Evolutionary conservation across 1,140 invertebrate species (phyloP).

Genomic region (Bombus pascuorum): DNA sequence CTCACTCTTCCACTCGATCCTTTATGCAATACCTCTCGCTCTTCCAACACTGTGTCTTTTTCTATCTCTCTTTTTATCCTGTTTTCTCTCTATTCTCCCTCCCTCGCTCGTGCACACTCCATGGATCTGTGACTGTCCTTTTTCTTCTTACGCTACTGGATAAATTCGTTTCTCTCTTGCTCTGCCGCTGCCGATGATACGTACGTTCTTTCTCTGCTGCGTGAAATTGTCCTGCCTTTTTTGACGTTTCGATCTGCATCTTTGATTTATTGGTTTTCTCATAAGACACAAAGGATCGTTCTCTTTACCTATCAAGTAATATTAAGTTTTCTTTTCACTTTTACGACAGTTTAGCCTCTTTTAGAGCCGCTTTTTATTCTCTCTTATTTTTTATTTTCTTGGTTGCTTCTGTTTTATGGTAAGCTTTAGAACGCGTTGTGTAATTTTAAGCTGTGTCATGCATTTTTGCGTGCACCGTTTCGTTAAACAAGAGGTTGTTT

Average conservation of each 20-base stretch:
- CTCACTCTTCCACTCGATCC: constrained; percentile 41
- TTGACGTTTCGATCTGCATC: not conserved
- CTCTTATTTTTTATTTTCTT: not conserved
- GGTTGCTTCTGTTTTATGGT: not conserved
- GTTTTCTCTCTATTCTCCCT: constrained; percentile 18
- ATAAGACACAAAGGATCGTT: not conserved
- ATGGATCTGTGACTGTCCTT: not conserved
- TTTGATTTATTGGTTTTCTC: not conserved
- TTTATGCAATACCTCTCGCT: constrained; percentile 42
- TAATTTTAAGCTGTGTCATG: not conserved
- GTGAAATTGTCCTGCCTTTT: not conserved
- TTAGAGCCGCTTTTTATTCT: not conserved
- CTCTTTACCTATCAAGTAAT: not conserved
- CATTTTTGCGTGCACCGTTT: not conserved
- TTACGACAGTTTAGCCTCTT: not conserved
- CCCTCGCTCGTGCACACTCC: constrained; percentile 30
- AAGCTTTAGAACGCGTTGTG: not conserved
- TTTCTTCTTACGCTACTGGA: constrained; percentile 1
- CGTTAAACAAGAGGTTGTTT: not conserved
- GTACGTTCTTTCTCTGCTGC: not conserved
- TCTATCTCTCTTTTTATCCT: constrained; percentile 21
- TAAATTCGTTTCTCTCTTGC: constrained; percentile 10
- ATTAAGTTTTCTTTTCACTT: not conserved
- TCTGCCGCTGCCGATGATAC: not conserved
- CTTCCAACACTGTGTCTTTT: constrained; percentile 5